A percentile compares a stretch with the other conserved stretches of the same genome.
phyloP scores from a whole-genome alignment of 1,140 invertebrate species.

The Fopius arisanus region DNA sequence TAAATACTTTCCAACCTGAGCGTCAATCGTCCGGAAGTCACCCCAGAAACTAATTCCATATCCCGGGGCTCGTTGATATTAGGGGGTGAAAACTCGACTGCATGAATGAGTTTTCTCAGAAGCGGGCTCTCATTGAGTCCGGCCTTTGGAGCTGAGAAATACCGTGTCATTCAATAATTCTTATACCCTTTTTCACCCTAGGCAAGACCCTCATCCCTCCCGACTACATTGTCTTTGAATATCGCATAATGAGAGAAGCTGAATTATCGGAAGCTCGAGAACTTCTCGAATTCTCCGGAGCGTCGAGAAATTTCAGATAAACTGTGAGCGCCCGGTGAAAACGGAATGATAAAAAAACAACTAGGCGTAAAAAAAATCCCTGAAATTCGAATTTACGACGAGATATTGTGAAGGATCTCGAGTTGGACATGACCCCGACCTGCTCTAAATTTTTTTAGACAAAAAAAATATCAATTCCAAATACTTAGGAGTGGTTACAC shows the following conservation, averaged over 20 bases:
- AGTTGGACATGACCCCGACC: neutral
- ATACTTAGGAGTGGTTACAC: too few species aligned
- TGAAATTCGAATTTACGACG: neutral
- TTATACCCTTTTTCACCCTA: neutral
- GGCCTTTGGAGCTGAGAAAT: neutral
- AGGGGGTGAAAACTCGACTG: neutral
- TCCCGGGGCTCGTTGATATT: neutral
- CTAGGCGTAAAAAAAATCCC: too few species aligned
- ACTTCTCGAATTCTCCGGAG: neutral
- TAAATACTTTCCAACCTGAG: neutral
- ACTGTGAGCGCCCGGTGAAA: too few species aligned
- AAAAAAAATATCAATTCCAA: too few species aligned
- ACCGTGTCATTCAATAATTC: constrained; percentile 1
- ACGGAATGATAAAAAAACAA: too few species aligned
- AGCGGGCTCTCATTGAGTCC: neutral
- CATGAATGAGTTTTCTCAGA: neutral
- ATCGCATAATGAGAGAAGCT: neutral
- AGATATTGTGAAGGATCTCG: neutral
- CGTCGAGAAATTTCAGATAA: neutral
- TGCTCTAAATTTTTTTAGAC: neutral
- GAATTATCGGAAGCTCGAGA: neutral
- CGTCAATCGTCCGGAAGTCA: neutral
- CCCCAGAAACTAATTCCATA: neutral
- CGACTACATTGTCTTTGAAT: neutral
- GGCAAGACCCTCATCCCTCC: neutral